phyloP scores from a whole-genome alignment of 2,797 vertebrate species.

The Fistularia tabacaria region DNA sequence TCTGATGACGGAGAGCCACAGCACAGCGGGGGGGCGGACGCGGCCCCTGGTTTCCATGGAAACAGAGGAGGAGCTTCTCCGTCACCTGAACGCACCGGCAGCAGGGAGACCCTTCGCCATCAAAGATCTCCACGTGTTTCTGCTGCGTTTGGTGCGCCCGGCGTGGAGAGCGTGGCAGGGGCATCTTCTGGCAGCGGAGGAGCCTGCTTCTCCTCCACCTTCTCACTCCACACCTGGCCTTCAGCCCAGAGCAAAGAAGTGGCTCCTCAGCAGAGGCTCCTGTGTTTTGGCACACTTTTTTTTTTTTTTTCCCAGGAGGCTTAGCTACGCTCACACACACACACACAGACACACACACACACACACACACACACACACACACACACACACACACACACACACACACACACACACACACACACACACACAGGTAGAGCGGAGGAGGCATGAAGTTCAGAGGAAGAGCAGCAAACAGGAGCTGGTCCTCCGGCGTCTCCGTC shows the following conservation, averaged over 20 bases:
- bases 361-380: too few species aligned
- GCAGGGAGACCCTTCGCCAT: constrained; percentile 6
- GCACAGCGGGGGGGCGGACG: constrained; percentile 34
- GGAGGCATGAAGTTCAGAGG: constrained; percentile 52
- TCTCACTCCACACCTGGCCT: constrained; percentile 53
- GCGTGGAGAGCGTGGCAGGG: too few species aligned
- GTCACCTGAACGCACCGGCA: constrained; percentile 55
- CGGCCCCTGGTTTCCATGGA: too few species aligned
- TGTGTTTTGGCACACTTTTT: constrained; percentile 68
- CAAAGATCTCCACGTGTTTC: too few species aligned
- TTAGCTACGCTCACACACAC: too few species aligned
- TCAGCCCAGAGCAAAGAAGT: constrained; percentile 66
- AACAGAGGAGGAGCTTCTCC: too few species aligned
- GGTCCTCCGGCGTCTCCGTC: constrained; percentile 38
- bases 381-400: too few species aligned
- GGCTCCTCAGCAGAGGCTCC: constrained; percentile 49
- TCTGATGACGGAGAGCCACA: constrained; percentile 47
- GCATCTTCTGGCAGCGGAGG: too few species aligned
- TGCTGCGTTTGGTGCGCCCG: too few species aligned
- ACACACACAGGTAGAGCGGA: constrained; percentile 49
- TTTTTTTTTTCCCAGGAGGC: constrained; percentile 4
- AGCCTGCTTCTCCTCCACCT: too few species aligned
- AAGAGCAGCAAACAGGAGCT: constrained; percentile 46
- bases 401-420: too few species aligned
- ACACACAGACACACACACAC: too few species aligned